These are phyloP conservation scores for Caenorhabditis macrosperma DNA, from an alignment of 2,888 invertebrate genomes.

Conservation along the genomic window DNA sequence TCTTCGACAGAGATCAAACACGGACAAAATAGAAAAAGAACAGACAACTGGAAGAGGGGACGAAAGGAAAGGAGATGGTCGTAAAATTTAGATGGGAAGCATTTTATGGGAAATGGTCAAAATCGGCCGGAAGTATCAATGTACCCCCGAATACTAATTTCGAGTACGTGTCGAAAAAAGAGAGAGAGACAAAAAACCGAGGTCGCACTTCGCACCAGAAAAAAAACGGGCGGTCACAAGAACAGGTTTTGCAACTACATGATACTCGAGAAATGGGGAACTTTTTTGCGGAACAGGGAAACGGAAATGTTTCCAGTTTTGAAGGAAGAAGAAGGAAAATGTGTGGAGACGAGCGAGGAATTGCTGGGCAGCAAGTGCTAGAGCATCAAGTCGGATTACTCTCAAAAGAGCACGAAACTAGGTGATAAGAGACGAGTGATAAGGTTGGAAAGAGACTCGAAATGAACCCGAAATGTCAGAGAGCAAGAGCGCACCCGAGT, in stretches of 20 bases:
- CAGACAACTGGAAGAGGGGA: no score
- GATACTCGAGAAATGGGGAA: not conserved
- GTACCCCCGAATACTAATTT: no score
- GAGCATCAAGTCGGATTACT: not conserved
- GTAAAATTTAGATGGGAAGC: no score
- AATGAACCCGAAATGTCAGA: not conserved
- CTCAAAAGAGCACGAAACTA: not conserved
- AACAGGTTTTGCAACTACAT: conserved; percentile 2
- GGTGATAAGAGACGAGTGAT: not conserved
- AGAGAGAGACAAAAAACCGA: not conserved
- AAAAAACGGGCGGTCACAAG: not conserved
- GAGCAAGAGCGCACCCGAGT: not conserved
- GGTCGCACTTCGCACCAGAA: no score
- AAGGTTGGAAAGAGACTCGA: not conserved
- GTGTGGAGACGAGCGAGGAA: no score
- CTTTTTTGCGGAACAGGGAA: not conserved
- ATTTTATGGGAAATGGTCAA: no score
- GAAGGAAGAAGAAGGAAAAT: not conserved
- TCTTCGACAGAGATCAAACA: no score
- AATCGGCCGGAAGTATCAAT: no score
- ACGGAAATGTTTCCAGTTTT: not conserved
- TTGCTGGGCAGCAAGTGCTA: no score
- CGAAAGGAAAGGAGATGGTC: not conserved
- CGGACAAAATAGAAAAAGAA: no score
- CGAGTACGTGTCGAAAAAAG: not conserved